Conservation (phyloP, 2,113 vertebrate species). For the Ophthalmolycus amberensis region DNA sequence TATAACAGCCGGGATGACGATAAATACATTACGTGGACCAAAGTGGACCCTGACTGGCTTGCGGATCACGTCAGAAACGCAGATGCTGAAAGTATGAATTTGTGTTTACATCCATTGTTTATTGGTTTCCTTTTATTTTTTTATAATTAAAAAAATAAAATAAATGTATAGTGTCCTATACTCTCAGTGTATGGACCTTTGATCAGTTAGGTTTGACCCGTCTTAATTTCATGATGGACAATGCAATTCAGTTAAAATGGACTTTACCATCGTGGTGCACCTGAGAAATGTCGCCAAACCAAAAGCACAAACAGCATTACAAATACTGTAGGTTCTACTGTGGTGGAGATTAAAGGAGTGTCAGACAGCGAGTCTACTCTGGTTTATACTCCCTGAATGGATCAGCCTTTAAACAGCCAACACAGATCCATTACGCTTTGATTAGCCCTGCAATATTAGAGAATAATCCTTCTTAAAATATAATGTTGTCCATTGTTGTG, state of each 20-base stretch:
- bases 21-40: too few relatives aligned
- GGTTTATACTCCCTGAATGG: background rate
- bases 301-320: background rate
- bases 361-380: background rate
- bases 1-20: too few relatives aligned
- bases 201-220: too few relatives aligned
- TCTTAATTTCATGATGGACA: background rate
- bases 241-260: background rate
- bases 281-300: background rate
- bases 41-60: too few relatives aligned
- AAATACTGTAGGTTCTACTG: background rate
- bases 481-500: background rate
- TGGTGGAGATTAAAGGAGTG: background rate
- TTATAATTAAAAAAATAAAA: too few relatives aligned
- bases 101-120: too few relatives aligned
- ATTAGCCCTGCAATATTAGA: background rate
- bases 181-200: too few relatives aligned
- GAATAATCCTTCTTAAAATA: background rate
- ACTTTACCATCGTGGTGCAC: background rate
- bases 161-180: too few relatives aligned
- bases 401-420: background rate
- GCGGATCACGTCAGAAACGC: too few relatives aligned
- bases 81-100: too few relatives aligned
- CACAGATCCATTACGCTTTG: background rate
- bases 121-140: too few relatives aligned